Conservation (phyloP, 1,140 invertebrate species). For the Conus betulinus region DNA sequence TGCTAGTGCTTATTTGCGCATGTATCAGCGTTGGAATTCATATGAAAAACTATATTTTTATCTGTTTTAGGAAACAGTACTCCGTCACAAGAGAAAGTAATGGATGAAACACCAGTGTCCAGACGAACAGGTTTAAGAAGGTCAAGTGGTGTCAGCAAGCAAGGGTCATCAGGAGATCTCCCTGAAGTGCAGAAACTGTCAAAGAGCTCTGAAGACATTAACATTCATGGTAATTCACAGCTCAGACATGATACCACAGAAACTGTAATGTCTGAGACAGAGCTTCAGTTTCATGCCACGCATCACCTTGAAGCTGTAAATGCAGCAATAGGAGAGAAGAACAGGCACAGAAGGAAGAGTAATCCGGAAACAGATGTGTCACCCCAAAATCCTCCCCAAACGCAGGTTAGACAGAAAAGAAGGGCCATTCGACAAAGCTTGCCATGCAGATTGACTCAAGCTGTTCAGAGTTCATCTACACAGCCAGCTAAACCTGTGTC, state of each 20-base stretch:
- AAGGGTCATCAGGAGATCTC: background rate
- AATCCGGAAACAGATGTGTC: background rate
- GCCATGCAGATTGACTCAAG: background rate
- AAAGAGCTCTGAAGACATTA: background rate
- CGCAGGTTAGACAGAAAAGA: background rate
- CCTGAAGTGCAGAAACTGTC: background rate
- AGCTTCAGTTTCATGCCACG: background rate
- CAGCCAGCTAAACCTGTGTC: background rate
- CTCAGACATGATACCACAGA: background rate
- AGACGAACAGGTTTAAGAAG: background rate
- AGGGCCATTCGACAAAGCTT: background rate
- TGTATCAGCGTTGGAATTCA: too few species aligned
- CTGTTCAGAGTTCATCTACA: background rate
- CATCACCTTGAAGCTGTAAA: background rate
- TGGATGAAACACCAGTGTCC: background rate
- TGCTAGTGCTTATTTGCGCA: too few species aligned
- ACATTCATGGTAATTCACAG: background rate
- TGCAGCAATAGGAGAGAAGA: background rate
- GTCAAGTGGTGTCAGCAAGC: background rate
- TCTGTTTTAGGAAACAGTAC: background rate
- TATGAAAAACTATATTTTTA: background rate
- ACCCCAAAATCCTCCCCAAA: background rate
- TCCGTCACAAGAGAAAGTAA: background rate
- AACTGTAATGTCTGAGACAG: background rate
- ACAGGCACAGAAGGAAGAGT: background rate